Conservation (phyloP, 2,888 invertebrate species). For the Ornithoptera priamus region DNA sequence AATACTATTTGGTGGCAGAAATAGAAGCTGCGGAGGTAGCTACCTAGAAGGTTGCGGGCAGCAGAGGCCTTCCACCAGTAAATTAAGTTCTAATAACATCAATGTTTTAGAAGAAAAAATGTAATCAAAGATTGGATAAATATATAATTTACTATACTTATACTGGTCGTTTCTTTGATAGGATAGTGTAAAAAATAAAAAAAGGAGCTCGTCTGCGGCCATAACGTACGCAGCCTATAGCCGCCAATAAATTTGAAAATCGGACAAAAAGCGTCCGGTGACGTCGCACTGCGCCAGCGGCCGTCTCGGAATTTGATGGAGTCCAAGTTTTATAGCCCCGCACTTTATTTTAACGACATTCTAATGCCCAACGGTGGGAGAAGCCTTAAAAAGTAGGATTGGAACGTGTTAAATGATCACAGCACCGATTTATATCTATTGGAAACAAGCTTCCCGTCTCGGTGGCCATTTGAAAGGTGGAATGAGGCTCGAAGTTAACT, state of each 20-base stretch:
- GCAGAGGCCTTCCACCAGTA: no score
- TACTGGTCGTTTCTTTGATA: background rate
- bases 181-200: conserved; percentile 9
- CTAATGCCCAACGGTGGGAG: conserved; percentile 25
- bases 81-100: background rate
- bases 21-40: no score
- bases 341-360: conserved; percentile 29
- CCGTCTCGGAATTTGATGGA: conserved; percentile 25
- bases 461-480: conserved; percentile 3
- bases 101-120: background rate
- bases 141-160: background rate
- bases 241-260: conserved; percentile 26
- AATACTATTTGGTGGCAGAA: no score
- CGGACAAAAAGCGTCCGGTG: conserved; percentile 15
- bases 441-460: conserved; percentile 20
- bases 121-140: background rate
- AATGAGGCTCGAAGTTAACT: conserved; percentile 5
- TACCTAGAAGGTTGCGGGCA: no score
- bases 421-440: conserved; percentile 24
- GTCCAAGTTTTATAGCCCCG: conserved; percentile 25
- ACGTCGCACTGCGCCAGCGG: conserved; percentile 19
- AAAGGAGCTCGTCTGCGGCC: background rate
- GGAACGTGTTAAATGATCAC: conserved; percentile 24
- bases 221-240: conserved; percentile 5
- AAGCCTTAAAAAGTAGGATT: conserved; percentile 18